Evolutionary conservation across 1,140 invertebrate genomes (phyloP), one percentile per base, ranked within the genome.

Genomic region (Nephila pilipes): DNA sequence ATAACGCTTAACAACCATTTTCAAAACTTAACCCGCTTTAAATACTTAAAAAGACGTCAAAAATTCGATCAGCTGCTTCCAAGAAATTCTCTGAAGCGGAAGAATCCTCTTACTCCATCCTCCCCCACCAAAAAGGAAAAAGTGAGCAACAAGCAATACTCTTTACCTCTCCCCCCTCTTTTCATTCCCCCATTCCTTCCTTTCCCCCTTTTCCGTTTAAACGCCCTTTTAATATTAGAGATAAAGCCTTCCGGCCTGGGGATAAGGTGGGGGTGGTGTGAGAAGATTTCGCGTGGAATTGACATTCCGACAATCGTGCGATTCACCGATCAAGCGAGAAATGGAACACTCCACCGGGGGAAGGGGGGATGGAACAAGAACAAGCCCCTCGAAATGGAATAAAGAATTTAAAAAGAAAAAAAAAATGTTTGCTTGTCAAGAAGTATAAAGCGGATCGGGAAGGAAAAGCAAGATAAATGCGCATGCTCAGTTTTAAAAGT

Each of bases 281-380:
- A 18, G 80, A 14, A 55, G n/a, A 81, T 55, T 54, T 29, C 8
- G 38, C 46, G 80, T 55, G 80, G 46, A 81, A 81, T 81, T 81
- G 80, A 81, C 80, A 81, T 81, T 81, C 65, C 65, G 29, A 75
- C 65, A 75, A 75, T 75, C 46, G 80, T n/a, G 80, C 57, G 57
- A 57, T 32, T 55, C 29, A 85, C 57, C 83, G 54, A 60, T 54
- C 83, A 85, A 85, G 83, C 83, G 29, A 60, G 83, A 85, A 85
- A 85, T 85, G 57, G 46, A 32, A 60, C 29, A 54, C 57, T 85
- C 32, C 25, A 12, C 10, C 1, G 10, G 57, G 20, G n/a, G n/a
- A n/a, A n/a, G 14, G 25, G 46, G 16, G 29, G 55, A 46, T 8
- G n/a, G n/a, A 22, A 36, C 83, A n/a, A 36, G 29, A 60, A 85